Evolutionary conservation across 1,140 invertebrate genomes (phyloP).

Genomic region (Maniola jurtina): DNA sequence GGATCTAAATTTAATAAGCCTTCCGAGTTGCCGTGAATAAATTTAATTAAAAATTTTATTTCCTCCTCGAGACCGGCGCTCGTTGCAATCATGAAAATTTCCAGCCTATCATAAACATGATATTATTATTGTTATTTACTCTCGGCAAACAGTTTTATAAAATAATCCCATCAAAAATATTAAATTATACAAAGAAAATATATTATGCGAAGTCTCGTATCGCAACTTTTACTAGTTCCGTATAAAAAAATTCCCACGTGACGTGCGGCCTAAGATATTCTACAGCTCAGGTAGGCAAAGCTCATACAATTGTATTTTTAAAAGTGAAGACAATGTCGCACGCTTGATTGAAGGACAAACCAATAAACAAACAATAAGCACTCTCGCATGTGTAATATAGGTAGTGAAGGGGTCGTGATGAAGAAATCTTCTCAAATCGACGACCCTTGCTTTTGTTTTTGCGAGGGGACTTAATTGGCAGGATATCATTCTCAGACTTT

Average conservation of each 20-base stretch:
- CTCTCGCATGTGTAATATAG: no score
- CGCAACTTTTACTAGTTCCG: slow-evolving; percentile 11
- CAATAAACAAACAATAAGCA: no score
- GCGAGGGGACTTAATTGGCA: slow-evolving; percentile 44
- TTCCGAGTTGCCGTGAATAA: slow-evolving; percentile 23
- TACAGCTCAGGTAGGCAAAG: no score
- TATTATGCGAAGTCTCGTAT: background rate
- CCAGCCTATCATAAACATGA: background rate
- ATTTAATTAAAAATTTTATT: slow-evolving; percentile 37
- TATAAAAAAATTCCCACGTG: no score
- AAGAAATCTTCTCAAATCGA: slow-evolving; percentile 23
- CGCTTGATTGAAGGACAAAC: no score
- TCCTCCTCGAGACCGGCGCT: slow-evolving; percentile 1
- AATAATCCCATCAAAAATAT: no score
- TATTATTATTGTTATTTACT: no score
- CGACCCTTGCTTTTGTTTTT: slow-evolving; percentile 7
- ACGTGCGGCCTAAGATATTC: no score
- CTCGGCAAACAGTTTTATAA: no score
- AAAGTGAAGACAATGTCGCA: no score
- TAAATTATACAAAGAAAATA: no score
- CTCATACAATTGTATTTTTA: no score
- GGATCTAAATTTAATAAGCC: slow-evolving; percentile 44
- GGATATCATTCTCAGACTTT: slow-evolving; percentile 43
- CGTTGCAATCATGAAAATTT: slow-evolving; percentile 3
- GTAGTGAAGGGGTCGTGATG: slow-evolving; percentile 24